A percentile compares a stretch with the other conserved stretches of the same genome.
Evolutionary conservation across 2,113 vertebrate species (phyloP).

Genomic region (Dipodomys stephensi): DNA sequence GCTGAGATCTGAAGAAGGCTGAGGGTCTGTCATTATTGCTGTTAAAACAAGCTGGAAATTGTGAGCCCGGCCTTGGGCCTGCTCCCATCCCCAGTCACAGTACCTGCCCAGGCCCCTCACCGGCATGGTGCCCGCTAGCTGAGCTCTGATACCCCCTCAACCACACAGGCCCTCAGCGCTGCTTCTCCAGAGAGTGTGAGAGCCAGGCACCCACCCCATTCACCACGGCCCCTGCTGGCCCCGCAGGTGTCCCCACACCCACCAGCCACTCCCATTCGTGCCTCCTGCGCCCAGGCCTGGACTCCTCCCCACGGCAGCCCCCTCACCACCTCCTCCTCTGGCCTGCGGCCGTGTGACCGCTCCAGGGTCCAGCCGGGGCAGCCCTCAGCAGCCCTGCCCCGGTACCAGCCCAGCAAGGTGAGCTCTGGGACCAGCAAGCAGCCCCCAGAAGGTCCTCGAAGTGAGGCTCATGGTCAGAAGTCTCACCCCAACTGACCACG

Average conservation of each 20-base stretch:
- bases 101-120: background rate
- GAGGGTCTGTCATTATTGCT: no score
- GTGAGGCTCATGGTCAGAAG: background rate
- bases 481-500: background rate
- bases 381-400: background rate
- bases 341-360: no score
- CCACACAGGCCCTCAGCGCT: background rate
- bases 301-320: background rate
- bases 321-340: background rate
- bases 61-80: no score
- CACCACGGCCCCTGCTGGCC: background rate
- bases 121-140: no score
- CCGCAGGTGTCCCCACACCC: background rate
- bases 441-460: fast-evolving
- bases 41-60: no score
- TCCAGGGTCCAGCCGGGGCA: no score
- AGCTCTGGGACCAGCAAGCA: background rate
- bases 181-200: background rate
- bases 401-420: background rate
- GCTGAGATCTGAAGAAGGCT: no score
- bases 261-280: background rate
- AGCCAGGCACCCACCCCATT: background rate
- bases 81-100: no score
- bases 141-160: fast-evolving
- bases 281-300: background rate